These are phyloP conservation scores for Athalia circularis DNA, from an alignment of 2,888 invertebrate species.

Conservation along the genomic window DNA sequence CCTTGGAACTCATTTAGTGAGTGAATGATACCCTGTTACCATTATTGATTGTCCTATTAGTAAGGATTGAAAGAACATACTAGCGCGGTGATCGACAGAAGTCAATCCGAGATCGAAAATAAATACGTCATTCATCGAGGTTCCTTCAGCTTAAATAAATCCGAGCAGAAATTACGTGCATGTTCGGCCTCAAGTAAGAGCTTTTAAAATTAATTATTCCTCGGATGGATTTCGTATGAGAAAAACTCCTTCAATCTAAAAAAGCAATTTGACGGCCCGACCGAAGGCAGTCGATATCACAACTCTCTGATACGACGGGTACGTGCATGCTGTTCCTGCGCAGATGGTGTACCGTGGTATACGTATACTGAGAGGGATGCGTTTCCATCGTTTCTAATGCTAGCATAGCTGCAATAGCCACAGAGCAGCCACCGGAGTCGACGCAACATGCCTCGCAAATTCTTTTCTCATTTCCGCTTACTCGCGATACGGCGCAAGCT, in stretches of 20 bases:
- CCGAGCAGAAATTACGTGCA: too few relatives aligned
- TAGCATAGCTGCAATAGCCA: constrained; percentile 26
- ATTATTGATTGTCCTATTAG: neutral
- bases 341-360: constrained; percentile 25
- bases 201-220: too few relatives aligned
- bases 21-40: neutral
- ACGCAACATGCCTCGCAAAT: constrained; percentile 46
- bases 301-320: neutral
- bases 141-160: too few relatives aligned
- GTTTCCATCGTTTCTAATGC: constrained; percentile 27
- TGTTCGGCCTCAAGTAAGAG: too few relatives aligned
- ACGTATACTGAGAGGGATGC: constrained; percentile 15
- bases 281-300: constrained; percentile 30
- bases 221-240: too few relatives aligned
- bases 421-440: constrained; percentile 15
- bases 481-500: constrained; percentile 27
- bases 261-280: neutral
- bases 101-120: too few relatives aligned
- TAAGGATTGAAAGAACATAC: neutral
- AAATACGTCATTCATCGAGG: too few relatives aligned
- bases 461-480: constrained; percentile 47
- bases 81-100: too few relatives aligned
- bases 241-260: too few relatives aligned
- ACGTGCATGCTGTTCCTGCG: constrained; percentile 13
- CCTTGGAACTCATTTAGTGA: neutral